Percentiles rank a stretch among this genome's conserved stretches.
These are phyloP conservation scores for Lepus townsendii DNA, from an alignment of 2,797 vertebrate species.

Conservation along the genomic window DNA sequence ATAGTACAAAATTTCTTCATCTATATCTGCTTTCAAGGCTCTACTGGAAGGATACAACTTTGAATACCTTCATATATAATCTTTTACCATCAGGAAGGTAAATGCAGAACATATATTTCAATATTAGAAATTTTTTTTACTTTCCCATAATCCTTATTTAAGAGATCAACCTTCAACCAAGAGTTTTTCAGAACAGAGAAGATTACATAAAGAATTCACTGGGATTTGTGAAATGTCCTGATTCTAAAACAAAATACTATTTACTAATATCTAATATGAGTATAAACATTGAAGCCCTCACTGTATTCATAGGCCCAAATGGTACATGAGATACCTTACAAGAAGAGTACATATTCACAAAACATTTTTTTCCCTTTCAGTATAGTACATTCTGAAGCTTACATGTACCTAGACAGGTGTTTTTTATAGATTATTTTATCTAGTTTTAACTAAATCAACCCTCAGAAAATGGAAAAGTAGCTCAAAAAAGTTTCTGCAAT, in stretches of 20 bases:
- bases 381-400: background rate
- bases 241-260: background rate
- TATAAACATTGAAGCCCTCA: background rate
- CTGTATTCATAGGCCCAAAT: background rate
- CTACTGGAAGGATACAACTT: background rate
- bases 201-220: conserved; percentile 2
- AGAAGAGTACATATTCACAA: background rate
- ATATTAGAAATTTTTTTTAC: conserved; percentile 35
- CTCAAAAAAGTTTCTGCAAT: conserved; percentile 52
- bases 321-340: background rate
- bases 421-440: conserved; percentile 11
- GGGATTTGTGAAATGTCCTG: conserved; percentile 10
- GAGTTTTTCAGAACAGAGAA: background rate
- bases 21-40: conserved; percentile 35
- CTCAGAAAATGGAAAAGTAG: conserved; percentile 46
- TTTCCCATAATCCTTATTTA: conserved; percentile 23
- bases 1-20: conserved; percentile 26
- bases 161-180: background rate
- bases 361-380: background rate
- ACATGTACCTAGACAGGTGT: background rate
- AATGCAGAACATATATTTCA: conserved; percentile 31
- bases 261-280: conserved; percentile 20
- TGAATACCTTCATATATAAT: background rate
- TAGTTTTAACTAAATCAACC: conserved; percentile 38
- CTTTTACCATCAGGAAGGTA: background rate